phyloP scores from a whole-genome alignment of 2,113 vertebrate genomes.

The Chionodraco myersi region DNA sequence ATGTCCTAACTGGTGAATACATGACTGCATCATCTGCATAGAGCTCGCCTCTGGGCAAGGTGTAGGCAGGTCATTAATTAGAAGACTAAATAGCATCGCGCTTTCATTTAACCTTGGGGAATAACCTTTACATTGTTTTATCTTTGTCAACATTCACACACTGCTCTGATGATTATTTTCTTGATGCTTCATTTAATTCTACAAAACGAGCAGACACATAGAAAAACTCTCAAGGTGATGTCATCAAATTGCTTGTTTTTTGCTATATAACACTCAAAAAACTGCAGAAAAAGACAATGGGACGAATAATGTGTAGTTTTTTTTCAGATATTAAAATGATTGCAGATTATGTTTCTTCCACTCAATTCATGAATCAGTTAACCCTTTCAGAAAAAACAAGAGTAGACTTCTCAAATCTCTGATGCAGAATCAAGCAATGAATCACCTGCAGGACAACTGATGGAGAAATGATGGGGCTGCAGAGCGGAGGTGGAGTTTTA shows the following conservation, averaged over 20 bases:
- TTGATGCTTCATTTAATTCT: neutral
- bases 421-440: neutral
- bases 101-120: too few species aligned
- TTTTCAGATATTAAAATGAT: too few species aligned
- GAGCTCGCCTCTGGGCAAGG: too few species aligned
- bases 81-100: too few species aligned
- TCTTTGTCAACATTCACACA: too few species aligned
- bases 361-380: neutral
- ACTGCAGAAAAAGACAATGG: neutral
- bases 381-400: too few species aligned
- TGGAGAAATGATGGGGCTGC: neutral
- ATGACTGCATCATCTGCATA: too few species aligned
- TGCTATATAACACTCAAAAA: neutral
- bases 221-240: neutral
- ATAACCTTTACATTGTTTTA: too few species aligned
- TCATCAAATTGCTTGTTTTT: neutral
- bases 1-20: too few species aligned
- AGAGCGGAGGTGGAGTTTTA: neutral
- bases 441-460: slow-evolving; percentile 20
- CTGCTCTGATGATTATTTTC: neutral
- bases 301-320: too few species aligned
- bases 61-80: too few species aligned
- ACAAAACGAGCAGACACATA: neutral
- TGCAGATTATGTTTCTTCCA: neutral
- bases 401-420: neutral